Percentiles rank a stretch among this genome's conserved stretches.
Conservation (phyloP, 2,113 vertebrate genomes). For the Antennarius striatus region DNA sequence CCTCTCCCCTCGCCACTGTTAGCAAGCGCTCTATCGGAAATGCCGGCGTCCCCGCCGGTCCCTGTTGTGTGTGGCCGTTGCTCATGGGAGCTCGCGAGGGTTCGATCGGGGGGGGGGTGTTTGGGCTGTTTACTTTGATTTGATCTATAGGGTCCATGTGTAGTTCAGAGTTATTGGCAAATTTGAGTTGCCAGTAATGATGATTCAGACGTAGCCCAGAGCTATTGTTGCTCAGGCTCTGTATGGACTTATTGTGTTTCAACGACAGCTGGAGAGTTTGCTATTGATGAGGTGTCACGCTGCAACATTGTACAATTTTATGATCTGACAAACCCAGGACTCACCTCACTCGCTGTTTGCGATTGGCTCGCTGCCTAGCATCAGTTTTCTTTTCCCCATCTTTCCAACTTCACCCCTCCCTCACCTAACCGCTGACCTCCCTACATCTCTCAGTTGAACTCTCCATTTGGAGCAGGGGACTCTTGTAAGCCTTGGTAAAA, state of each 20-base stretch:
- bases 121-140: constrained; percentile 62
- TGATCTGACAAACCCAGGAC: constrained; percentile 40
- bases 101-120: constrained; percentile 43
- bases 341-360: constrained; percentile 17
- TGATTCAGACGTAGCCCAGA: constrained; percentile 42
- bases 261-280: constrained; percentile 44
- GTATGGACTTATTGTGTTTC: constrained; percentile 38
- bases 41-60: constrained; percentile 28
- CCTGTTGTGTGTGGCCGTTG: constrained; percentile 41
- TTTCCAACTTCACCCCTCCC: constrained; percentile 53
- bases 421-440: constrained; percentile 45
- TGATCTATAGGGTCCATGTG: constrained; percentile 44
- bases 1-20: constrained; percentile 54
- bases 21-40: constrained; percentile 70
- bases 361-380: constrained; percentile 25
- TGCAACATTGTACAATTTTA: constrained; percentile 32
- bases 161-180: constrained; percentile 45
- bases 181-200: constrained; percentile 39
- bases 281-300: constrained; percentile 49
- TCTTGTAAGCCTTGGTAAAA: constrained; percentile 76
- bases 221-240: constrained; percentile 41
- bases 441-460: constrained; percentile 55
- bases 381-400: constrained; percentile 62
- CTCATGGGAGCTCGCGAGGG: constrained; percentile 51
- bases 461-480: constrained; percentile 68